These are phyloP conservation scores for Apistogramma diplotaenia DNA, from an alignment of 2,113 vertebrate species.

Conservation along the genomic window DNA sequence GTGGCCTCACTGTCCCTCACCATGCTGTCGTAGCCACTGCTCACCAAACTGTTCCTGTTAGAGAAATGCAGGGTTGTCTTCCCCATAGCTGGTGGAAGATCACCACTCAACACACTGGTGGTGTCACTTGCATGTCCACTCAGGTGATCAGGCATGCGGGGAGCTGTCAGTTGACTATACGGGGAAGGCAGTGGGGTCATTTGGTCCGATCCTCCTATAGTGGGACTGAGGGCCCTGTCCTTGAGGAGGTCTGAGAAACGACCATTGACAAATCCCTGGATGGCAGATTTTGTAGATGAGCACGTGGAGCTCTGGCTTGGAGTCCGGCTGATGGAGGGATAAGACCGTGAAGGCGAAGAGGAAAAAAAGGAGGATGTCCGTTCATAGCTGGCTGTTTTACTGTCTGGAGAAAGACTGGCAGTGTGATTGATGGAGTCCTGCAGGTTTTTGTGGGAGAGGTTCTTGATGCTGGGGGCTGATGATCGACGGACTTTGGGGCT, in stretches of 20 bases:
- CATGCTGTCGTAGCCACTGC: slow-evolving; percentile 94
- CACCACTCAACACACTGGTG: slow-evolving; percentile 95
- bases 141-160: slow-evolving; percentile 85
- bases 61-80: slow-evolving; percentile 93
- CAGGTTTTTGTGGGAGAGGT: slow-evolving; percentile 85
- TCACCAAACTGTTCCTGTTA: slow-evolving; percentile 84
- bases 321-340: slow-evolving; percentile 85
- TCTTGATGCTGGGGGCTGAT: slow-evolving; percentile 86
- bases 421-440: slow-evolving; percentile 86
- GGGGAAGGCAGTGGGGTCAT: slow-evolving; percentile 83
- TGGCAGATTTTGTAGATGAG: slow-evolving; percentile 80
- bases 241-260: slow-evolving; percentile 87
- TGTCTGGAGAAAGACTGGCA: slow-evolving; percentile 82
- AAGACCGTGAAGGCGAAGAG: slow-evolving; percentile 82
- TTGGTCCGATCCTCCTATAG: slow-evolving; percentile 37
- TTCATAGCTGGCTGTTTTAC: slow-evolving; percentile 81
- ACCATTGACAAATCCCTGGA: slow-evolving; percentile 83
- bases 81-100: slow-evolving; percentile 96
- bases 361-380: slow-evolving; percentile 47
- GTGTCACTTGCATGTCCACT: slow-evolving; percentile 94
- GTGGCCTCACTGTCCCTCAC: slow-evolving; percentile 92
- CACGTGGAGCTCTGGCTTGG: slow-evolving; percentile 76
- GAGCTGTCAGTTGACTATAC: slow-evolving; percentile 92
- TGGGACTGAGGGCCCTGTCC: slow-evolving; percentile 63
- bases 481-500: slow-evolving; percentile 87